phyloP scores from a whole-genome alignment of 2,888 invertebrate species.

The Aporophyla nigra region DNA sequence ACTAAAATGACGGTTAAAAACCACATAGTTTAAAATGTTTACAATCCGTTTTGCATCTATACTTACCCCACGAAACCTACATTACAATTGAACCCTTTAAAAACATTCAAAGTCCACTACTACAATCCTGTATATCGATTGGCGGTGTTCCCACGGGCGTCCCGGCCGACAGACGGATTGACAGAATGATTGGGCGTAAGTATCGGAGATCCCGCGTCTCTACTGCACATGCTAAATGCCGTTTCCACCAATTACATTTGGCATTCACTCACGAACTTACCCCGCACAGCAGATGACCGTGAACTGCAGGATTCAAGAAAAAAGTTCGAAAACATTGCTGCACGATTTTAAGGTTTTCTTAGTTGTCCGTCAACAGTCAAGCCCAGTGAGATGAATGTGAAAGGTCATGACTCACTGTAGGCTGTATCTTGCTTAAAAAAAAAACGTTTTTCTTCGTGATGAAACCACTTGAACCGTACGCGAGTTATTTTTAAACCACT shows the following conservation, averaged over 20 bases:
- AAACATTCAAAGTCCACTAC: constrained; percentile 63
- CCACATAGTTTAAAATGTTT: too few species aligned
- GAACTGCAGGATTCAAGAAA: constrained; percentile 60
- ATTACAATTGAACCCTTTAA: constrained; percentile 43
- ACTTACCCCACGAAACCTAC: not conserved
- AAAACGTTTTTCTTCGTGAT: constrained; percentile 1
- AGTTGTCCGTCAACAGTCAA: constrained; percentile 39
- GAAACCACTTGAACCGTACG: constrained; percentile 1
- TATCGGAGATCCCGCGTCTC: constrained; percentile 77
- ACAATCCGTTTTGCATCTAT: too few species aligned
- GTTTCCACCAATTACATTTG: constrained; percentile 83
- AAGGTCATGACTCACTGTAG: constrained; percentile 32
- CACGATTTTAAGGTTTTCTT: constrained; percentile 48
- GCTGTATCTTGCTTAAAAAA: not conserved
- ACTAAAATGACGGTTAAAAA: too few species aligned
- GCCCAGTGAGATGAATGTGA: constrained; percentile 35
- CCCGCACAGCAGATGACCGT: constrained; percentile 68
- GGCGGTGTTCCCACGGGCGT: constrained; percentile 81
- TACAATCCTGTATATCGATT: constrained; percentile 70
- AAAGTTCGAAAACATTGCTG: constrained; percentile 34
- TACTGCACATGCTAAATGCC: constrained; percentile 78
- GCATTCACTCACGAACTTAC: constrained; percentile 84
- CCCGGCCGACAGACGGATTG: constrained; percentile 79
- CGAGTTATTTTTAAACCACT: not conserved
- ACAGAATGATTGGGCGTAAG: constrained; percentile 88